Evolutionary conservation across 1,140 invertebrate species (phyloP).

Genomic region (Phymorhynchus buccinoides): DNA sequence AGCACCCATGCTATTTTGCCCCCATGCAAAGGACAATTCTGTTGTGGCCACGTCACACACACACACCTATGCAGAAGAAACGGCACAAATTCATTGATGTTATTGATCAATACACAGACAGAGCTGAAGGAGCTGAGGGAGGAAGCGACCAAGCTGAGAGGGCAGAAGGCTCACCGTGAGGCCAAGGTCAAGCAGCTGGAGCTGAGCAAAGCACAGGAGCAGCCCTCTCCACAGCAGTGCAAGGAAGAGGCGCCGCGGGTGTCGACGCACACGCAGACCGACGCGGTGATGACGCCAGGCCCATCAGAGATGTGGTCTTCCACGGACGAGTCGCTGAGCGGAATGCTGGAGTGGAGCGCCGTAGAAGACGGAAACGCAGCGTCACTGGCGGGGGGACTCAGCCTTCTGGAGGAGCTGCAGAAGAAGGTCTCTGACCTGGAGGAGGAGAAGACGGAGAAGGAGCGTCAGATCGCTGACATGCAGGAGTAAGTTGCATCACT

Average conservation of each 20-base stretch:
- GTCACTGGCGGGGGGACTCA: background rate
- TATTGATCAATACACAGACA: conserved; percentile 51
- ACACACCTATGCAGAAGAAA: too few species aligned
- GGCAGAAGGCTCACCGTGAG: conserved; percentile 65
- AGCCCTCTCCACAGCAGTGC: conserved; percentile 17
- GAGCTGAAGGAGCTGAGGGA: conserved; percentile 70
- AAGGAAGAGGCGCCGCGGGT: background rate
- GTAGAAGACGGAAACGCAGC: background rate
- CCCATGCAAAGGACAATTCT: too few species aligned
- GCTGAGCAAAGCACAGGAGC: conserved; percentile 46
- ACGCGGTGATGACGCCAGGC: background rate
- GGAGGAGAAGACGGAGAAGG: conserved; percentile 95
- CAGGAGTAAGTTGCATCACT: conserved; percentile 89
- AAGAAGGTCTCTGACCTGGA: conserved; percentile 85
- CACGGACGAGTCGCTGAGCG: background rate
- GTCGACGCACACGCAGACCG: background rate
- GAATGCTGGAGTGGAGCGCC: background rate
- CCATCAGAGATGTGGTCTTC: background rate
- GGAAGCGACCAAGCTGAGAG: conserved; percentile 65
- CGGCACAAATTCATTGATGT: too few species aligned
- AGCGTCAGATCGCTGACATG: conserved; percentile 94
- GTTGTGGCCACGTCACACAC: too few species aligned
- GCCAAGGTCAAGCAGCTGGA: conserved; percentile 65
- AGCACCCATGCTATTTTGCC: too few species aligned
- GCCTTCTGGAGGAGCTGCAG: conserved; percentile 83